Evolutionary conservation across 2,113 vertebrate genomes (phyloP).

Genomic region (Muscicapa adusta): DNA sequence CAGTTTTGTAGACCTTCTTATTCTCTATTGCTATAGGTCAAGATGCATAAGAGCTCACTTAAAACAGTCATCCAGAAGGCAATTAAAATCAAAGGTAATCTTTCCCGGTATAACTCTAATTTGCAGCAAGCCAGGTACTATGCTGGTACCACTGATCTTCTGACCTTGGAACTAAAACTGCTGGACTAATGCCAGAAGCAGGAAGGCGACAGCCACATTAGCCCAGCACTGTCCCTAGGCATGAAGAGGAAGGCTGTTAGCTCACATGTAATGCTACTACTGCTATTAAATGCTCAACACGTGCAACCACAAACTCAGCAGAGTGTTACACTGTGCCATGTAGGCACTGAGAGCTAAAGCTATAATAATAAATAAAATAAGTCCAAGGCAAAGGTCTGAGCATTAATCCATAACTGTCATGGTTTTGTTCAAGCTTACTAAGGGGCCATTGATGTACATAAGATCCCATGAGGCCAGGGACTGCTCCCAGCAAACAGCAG

Average conservation of each 20-base stretch:
- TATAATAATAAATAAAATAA: not conserved
- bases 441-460: not conserved
- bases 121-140: not conserved
- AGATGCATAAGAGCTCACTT: not conserved
- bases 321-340: fast-evolving
- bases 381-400: not conserved
- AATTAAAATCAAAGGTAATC: not conserved
- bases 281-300: not conserved
- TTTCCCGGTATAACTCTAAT: not conserved
- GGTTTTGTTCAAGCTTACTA: not conserved
- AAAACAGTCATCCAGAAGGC: not conserved
- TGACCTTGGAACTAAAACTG: not conserved
- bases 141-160: not conserved
- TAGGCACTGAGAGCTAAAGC: not conserved
- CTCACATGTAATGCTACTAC: fast-evolving
- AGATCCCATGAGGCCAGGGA: not conserved
- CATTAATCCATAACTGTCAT: not conserved
- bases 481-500: not conserved
- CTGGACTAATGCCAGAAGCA: not conserved
- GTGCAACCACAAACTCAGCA: not conserved
- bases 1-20: not conserved
- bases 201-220: fast-evolving
- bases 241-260: no score
- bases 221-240: not conserved
- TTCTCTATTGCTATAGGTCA: not conserved